phyloP scores from a whole-genome alignment of 2,113 vertebrate genomes.

The Dasypus novemcinctus region DNA sequence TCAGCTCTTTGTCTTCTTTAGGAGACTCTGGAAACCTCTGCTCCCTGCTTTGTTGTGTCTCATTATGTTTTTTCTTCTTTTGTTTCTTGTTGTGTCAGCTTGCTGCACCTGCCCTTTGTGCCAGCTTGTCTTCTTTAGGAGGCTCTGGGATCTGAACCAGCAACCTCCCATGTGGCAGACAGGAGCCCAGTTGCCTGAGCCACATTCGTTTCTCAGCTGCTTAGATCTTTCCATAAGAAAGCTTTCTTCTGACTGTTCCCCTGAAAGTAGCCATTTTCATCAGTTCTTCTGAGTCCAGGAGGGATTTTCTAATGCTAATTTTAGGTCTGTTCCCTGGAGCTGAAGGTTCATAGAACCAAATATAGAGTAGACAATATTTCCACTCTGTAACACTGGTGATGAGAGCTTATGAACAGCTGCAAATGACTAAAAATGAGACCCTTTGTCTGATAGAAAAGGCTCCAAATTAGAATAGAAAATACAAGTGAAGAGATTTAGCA shows the following conservation, averaged over 20 bases:
- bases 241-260: not conserved
- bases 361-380: constrained; percentile 31
- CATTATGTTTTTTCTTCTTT: no score
- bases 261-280: not conserved
- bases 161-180: no score
- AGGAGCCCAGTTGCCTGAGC: no score
- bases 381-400: not conserved
- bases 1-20: no score
- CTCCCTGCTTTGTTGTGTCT: no score
- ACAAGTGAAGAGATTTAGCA: not conserved
- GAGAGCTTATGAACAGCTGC: not conserved
- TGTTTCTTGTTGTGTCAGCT: no score
- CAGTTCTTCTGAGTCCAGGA: not conserved
- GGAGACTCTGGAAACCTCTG: no score
- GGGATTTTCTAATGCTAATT: constrained; percentile 52
- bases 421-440: not conserved
- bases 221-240: not conserved
- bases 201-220: no score
- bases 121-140: no score
- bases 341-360: constrained; percentile 41
- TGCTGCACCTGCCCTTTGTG: no score
- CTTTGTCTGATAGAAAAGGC: not conserved
- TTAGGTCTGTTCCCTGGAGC: constrained; percentile 1
- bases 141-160: no score
- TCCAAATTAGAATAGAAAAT: not conserved